Evolutionary conservation across 2,113 vertebrate species (phyloP), one percentile per base, ranked within the genome.

Genomic region (Hirundichthys speculiger): DNA sequence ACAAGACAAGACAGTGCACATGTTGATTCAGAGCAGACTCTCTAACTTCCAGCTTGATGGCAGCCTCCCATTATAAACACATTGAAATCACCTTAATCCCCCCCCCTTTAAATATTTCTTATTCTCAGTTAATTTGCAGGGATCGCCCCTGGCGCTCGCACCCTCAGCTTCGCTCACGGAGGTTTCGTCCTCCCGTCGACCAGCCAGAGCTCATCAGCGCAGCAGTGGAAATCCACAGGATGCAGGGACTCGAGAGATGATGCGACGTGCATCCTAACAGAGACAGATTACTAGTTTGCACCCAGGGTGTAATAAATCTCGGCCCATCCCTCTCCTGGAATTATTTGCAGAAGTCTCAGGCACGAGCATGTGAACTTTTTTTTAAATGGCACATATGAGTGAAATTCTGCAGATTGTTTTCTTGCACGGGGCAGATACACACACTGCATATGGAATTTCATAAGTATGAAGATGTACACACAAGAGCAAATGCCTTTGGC

Each of bases 1-100:
- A 64, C 75, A 87, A 80, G 75, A 84, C 63, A 63, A 55, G 66
- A 76, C 75, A 75, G 67, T 27, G 38, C 75, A 62, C 20, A 4
- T 77, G 61, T 79, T 80, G 70, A 85, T 69, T 78, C 43, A 78
- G 57, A 64, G 43, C 69, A 74, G 69, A 62, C 67, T 79, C 43
- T 20, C 56, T 58, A 15, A 30, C 55, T 79, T 58, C 38, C 45
- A 54, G 51, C 16, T 21, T 16, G 21, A 68, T 73, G 61, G 55
- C 70, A 39, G 38, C 57, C 59, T 67, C 64, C 57, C 62, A 43
- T 64, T 63, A 47, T 41, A 76, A 38, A 46, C 57, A 47, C 69
- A 73, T 21, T 57, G 21, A 80, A 75, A 64, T 71, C 72, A 64
- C 48, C 64, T 51, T 67, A 73, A 71, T 83, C 79, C 64, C 41